Conservation (phyloP, 2,113 vertebrate species). For the Psilopsiagon aymara region DNA sequence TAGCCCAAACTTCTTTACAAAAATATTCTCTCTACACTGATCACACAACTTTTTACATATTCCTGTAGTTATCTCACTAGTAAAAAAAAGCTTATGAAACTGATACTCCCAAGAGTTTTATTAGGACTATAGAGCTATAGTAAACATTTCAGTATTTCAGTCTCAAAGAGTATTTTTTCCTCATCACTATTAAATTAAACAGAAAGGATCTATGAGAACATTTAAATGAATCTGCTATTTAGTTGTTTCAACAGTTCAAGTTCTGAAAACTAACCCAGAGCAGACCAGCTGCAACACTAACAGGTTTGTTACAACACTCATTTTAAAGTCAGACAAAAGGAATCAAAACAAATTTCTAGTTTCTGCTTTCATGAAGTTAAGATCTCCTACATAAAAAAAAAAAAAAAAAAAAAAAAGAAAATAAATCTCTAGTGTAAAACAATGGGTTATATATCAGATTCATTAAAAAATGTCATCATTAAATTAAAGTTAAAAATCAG, state of each 20-base stretch:
- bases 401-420: background rate
- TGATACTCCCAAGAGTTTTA: background rate
- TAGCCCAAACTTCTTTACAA: background rate
- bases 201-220: background rate
- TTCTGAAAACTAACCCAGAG: background rate
- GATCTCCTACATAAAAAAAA: background rate
- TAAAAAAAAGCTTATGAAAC: background rate
- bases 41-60: background rate
- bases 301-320: background rate
- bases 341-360: background rate
- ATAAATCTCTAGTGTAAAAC: background rate
- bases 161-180: background rate
- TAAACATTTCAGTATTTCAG: background rate
- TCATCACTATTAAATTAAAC: background rate
- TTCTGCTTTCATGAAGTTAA: background rate
- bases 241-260: background rate
- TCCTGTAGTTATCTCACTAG: background rate
- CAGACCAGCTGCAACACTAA: background rate
- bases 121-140: background rate
- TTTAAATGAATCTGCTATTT: background rate
- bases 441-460: background rate
- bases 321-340: background rate
- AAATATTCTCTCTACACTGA: background rate
- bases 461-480: background rate
- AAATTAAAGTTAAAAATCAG: background rate